These are phyloP conservation scores for Beris chalybata DNA, from an alignment of 2,888 invertebrate genomes.

Conservation along the genomic window DNA sequence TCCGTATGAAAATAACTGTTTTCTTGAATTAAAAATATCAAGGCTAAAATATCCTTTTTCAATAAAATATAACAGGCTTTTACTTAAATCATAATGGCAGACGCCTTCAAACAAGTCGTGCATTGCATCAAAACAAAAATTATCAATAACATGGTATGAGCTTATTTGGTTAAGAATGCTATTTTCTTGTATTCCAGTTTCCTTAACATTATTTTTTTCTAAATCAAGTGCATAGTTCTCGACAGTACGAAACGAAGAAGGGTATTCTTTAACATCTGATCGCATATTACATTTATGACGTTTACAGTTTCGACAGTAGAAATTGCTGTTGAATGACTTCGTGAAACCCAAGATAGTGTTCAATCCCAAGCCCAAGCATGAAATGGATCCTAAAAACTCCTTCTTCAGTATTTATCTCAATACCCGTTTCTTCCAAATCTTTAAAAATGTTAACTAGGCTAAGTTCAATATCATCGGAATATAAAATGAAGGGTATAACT, in stretches of 20 bases:
- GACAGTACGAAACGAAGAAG: neutral
- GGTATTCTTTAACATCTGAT: constrained; percentile 15
- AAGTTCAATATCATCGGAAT: too few relatives aligned
- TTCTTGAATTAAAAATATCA: constrained; percentile 29
- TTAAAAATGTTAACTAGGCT: too few relatives aligned
- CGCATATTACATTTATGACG: neutral
- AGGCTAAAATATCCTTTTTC: constrained; percentile 29
- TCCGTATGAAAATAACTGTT: constrained; percentile 34
- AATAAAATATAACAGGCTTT: constrained; percentile 21
- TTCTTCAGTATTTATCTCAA: too few relatives aligned
- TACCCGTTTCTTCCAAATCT: too few relatives aligned
- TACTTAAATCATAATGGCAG: constrained; percentile 29
- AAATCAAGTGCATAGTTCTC: constrained; percentile 18
- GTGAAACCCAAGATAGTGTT: too few relatives aligned
- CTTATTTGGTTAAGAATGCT: constrained; percentile 35
- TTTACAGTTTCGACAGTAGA: too few relatives aligned
- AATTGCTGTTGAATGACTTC: too few relatives aligned
- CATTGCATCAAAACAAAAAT: constrained; percentile 23
- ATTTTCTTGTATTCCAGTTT: constrained; percentile 27
- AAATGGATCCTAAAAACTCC: too few relatives aligned
- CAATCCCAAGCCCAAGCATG: too few relatives aligned
- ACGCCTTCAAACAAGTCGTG: constrained; percentile 36
- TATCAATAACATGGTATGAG: constrained; percentile 34
- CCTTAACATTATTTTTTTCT: neutral
- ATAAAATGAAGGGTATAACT: too few relatives aligned